phyloP scores from a whole-genome alignment of 2,888 invertebrate genomes.

The Drosophila buzzatii region DNA sequence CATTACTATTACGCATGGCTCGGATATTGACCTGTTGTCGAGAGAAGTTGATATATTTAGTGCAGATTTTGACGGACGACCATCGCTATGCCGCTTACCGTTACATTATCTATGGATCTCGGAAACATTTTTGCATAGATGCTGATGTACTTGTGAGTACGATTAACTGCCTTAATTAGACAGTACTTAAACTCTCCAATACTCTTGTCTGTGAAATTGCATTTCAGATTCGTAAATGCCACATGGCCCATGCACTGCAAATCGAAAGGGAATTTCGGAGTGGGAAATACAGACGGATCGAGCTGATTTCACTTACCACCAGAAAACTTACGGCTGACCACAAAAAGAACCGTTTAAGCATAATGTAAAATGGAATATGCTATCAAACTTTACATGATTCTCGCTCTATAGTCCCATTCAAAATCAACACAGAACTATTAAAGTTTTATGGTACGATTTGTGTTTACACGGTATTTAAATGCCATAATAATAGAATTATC shows the following conservation, averaged over 20 bases:
- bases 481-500: not conserved
- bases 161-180: conserved; percentile 54
- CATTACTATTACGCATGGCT: conserved; percentile 29
- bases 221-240: conserved; percentile 60
- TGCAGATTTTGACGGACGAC: not conserved
- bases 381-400: no score
- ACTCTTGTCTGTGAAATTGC: conserved; percentile 8
- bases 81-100: conserved; percentile 29
- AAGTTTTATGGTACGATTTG: no score
- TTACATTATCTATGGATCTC: conserved; percentile 9
- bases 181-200: conserved; percentile 19
- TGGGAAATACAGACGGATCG: fast-evolving
- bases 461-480: no score
- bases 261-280: not conserved
- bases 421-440: no score
- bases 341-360: conserved; percentile 8
- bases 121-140: conserved; percentile 8
- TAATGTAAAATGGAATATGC: not conserved
- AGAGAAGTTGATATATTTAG: not conserved
- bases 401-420: no score
- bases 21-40: conserved; percentile 23
- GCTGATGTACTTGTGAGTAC: conserved; percentile 50
- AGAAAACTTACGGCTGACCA: conserved; percentile 5
- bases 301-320: conserved; percentile 9
- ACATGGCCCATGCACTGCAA: conserved; percentile 30